Evolutionary conservation across 1,140 invertebrate species (phyloP), one percentile per base, ranked within the genome.

Genomic region (Pseudomyrmex pallidus): DNA sequence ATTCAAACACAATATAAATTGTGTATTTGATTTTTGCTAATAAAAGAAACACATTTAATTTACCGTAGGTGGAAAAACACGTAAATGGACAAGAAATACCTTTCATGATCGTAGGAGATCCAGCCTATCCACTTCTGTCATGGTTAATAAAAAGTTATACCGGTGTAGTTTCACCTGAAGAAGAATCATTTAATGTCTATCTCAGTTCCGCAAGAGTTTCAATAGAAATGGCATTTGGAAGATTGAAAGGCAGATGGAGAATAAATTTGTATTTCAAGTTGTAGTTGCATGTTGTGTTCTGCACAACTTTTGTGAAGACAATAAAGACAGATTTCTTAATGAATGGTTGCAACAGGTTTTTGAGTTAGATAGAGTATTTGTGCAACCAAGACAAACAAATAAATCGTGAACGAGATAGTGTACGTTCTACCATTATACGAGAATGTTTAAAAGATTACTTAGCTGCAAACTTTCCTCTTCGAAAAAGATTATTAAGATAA

Each of bases 171-270:
- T 84, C 25, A 59, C 25, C 74, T 44, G 63, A 87, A 68, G 74
- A 93, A 83, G 74, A 90, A 59, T 91, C 88, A 63, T 91, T 91
- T 82, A 93, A 93, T 77, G 90, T 90, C 56, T 85, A 93, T 67
- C 13, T 89, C 25, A 90, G 68, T 84, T 56, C 86, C 8, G 90
- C 84, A 59, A 83, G 91, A 59, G 63, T 91, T 25, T 73, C 87
- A 68, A 74, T 92, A 54, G 92, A 93, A 82, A 92, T 91, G 84
- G 91, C 90, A 17, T 93, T 93, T 91, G 93, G 90, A 44, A 87
- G 92, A 66, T 63, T 93, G 12, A 91, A 90, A 67, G 70, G 70
- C 8, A 25, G 87, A 48, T 89, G 85, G 83, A 74, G 89, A 44
- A 68, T 63, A 78, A 68, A 22, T 90, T 83, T 86, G 84, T 84